These are phyloP conservation scores for Asbolus verrucosus DNA, from an alignment of 1,140 invertebrate genomes.

Conservation along the genomic window DNA sequence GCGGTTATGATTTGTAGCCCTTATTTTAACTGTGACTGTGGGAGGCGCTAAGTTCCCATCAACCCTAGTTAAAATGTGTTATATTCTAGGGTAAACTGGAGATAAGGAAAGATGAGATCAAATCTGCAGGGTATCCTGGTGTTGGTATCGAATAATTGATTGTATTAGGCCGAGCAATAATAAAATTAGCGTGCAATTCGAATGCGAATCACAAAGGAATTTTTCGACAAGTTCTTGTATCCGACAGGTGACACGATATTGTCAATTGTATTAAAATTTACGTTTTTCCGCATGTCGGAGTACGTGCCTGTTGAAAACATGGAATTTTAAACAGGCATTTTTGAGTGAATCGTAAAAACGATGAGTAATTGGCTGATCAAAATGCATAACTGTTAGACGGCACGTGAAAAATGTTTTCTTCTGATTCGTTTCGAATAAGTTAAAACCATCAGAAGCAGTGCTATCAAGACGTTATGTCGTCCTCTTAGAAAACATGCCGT, in stretches of 20 bases:
- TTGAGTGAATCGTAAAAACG: conserved; percentile 30
- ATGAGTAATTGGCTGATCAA: conserved; percentile 10
- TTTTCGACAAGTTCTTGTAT: too few species aligned
- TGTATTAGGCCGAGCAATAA: too few species aligned
- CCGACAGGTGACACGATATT: conserved; percentile 27
- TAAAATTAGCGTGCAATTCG: too few species aligned
- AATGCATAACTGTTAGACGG: too few species aligned
- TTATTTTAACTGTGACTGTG: conserved; percentile 53
- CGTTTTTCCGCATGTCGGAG: conserved; percentile 16
- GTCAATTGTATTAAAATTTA: conserved; percentile 30
- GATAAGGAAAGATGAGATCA: conserved; percentile 42
- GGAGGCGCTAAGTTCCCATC: conserved; percentile 54
- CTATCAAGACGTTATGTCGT: too few species aligned
- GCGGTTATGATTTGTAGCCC: conserved; percentile 58
- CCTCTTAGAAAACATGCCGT: neutral
- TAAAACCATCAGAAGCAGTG: too few species aligned
- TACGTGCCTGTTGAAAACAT: neutral
- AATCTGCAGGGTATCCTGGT: conserved; percentile 45
- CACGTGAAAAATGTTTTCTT: too few species aligned
- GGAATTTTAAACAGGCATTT: conserved; percentile 15
- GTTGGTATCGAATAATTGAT: conserved; percentile 38
- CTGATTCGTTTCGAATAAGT: too few species aligned
- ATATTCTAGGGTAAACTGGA: conserved; percentile 53
- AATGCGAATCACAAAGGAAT: neutral
- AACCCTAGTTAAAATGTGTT: conserved; percentile 53